Conservation (phyloP, 2,113 vertebrate genomes). For the Theropithecus gelada region DNA sequence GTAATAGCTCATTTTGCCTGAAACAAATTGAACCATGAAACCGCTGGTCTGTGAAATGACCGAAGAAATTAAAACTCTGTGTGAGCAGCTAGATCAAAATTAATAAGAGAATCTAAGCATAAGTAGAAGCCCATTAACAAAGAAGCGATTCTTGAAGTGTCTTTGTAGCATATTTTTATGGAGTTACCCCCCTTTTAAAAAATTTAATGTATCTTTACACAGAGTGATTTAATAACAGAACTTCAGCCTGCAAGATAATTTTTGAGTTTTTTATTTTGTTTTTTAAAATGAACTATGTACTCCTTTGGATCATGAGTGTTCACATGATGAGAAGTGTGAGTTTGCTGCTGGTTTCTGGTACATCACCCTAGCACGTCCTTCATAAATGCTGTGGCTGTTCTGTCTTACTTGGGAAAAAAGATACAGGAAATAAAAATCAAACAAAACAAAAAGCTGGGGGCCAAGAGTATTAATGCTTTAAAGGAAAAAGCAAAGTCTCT, state of each 20-base stretch:
- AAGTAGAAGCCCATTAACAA: background rate
- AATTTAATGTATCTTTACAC: background rate
- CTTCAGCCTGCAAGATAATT: background rate
- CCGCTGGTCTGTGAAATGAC: slow-evolving; percentile 47
- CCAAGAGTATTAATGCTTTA: background rate
- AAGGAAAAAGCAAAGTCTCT: background rate
- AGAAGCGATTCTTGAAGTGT: background rate
- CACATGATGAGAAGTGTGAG: rapidly evolving
- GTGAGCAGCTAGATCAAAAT: slow-evolving; percentile 34
- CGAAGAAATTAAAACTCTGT: slow-evolving; percentile 59
- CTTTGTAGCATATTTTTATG: background rate
- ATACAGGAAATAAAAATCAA: background rate
- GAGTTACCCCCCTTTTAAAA: background rate
- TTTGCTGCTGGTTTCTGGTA: background rate
- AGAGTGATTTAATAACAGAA: background rate
- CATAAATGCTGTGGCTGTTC: background rate
- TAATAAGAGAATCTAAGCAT: background rate
- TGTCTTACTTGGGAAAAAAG: background rate
- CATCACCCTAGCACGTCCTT: background rate
- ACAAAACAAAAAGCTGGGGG: no score
- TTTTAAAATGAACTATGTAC: background rate
- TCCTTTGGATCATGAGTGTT: background rate
- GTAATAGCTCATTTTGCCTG: slow-evolving; percentile 3
- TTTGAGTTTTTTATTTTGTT: background rate
- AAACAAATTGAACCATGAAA: slow-evolving; percentile 60